phyloP scores from a whole-genome alignment of 2,797 vertebrate species.

The Erpetoichthys calabaricus region DNA sequence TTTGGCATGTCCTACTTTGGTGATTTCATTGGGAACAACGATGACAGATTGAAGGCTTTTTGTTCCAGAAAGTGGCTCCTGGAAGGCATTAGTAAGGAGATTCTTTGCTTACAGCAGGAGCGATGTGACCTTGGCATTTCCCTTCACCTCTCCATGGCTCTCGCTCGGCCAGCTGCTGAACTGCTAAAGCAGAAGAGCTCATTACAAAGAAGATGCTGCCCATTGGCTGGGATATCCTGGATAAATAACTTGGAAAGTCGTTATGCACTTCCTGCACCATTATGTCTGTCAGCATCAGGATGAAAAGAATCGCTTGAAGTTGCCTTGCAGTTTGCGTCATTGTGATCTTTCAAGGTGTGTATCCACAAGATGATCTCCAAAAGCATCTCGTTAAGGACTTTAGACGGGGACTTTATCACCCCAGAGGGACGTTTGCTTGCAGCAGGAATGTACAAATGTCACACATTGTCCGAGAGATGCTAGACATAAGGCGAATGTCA shows the following conservation, averaged over 20 bases:
- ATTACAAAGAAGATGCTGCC: constrained; percentile 12
- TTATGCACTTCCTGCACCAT: constrained; percentile 18
- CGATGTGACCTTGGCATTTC: constrained; percentile 36
- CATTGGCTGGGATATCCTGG: constrained; percentile 26
- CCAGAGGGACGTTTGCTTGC: too few relatives aligned
- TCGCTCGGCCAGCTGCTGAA: constrained; percentile 6
- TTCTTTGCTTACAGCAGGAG: background rate
- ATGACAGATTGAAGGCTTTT: too few relatives aligned
- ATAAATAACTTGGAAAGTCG: constrained; percentile 17
- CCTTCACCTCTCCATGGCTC: constrained; percentile 17
- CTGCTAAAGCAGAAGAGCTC: background rate
- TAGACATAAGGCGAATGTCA: too few relatives aligned
- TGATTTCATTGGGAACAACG: too few relatives aligned
- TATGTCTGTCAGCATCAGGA: constrained; percentile 22
- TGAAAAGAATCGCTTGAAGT: constrained; percentile 20
- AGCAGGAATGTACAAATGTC: too few relatives aligned
- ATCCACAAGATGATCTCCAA: too few relatives aligned
- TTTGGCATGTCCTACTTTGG: too few relatives aligned
- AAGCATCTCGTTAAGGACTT: too few relatives aligned
- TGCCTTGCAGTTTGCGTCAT: constrained; percentile 13
- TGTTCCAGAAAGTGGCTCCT: too few relatives aligned
- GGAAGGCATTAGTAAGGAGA: too few relatives aligned
- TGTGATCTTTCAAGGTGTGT: background rate
- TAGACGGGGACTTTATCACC: too few relatives aligned
- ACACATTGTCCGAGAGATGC: too few relatives aligned